These are phyloP conservation scores for Pitangus sulphuratus DNA, from an alignment of 2,797 vertebrate species.

Conservation along the genomic window DNA sequence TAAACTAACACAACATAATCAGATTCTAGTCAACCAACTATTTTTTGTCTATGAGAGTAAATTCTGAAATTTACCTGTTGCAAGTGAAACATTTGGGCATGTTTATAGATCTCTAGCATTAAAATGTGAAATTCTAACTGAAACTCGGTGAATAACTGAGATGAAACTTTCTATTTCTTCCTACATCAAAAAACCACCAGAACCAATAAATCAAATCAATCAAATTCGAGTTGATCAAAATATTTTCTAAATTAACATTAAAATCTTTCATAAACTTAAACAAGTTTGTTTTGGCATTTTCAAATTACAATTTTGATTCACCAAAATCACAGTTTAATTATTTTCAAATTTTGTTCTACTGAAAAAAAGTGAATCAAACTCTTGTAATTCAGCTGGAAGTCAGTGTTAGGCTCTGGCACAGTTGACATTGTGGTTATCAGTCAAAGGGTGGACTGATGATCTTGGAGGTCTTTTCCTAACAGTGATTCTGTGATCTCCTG, in stretches of 20 bases:
- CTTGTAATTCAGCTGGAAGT: neutral
- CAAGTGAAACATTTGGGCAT: neutral
- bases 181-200: accelerated
- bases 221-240: neutral
- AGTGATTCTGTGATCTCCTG: neutral
- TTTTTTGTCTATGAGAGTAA: neutral
- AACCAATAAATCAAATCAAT: neutral
- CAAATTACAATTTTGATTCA: neutral
- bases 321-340: neutral
- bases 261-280: neutral
- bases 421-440: neutral
- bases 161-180: neutral
- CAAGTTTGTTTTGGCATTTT: neutral
- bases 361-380: neutral
- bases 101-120: neutral
- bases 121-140: neutral
- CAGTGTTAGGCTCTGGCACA: neutral
- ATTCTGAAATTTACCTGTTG: neutral
- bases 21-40: neutral
- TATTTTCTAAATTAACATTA: neutral
- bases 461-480: neutral
- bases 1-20: neutral
- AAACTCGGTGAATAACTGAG: neutral
- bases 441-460: accelerated
- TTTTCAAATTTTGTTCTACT: neutral